phyloP scores from a whole-genome alignment of 1,140 invertebrate species.

The Aricia agestis region DNA sequence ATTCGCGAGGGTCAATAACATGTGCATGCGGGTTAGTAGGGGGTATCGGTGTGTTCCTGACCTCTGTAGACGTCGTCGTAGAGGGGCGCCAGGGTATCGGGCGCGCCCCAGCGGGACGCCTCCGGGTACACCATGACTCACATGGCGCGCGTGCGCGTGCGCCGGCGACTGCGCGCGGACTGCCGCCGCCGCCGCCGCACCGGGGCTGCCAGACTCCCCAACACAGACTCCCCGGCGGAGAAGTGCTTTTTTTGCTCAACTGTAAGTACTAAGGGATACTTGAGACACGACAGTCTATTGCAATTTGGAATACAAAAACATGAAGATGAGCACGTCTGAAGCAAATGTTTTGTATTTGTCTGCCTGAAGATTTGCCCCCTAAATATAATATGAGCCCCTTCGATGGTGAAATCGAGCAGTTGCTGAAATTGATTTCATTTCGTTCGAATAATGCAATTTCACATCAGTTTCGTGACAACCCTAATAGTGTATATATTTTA shows the following conservation, averaged over 20 bases:
- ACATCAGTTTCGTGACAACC: too few relatives aligned
- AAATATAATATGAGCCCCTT: too few relatives aligned
- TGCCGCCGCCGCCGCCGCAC: slow-evolving; percentile 22
- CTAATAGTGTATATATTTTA: too few relatives aligned
- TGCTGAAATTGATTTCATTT: too few relatives aligned
- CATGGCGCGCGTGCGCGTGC: slow-evolving; percentile 57
- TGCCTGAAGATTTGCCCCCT: too few relatives aligned
- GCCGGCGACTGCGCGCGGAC: slow-evolving; percentile 61
- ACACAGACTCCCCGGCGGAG: background rate
- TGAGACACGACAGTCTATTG: too few relatives aligned
- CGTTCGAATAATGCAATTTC: too few relatives aligned
- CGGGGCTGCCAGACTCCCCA: background rate
- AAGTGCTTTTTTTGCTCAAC: background rate
- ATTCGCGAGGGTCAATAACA: background rate
- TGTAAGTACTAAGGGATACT: too few relatives aligned
- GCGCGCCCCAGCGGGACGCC: slow-evolving; percentile 67
- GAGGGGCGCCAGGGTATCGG: slow-evolving; percentile 70
- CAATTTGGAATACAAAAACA: too few relatives aligned
- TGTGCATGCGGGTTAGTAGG: slow-evolving; percentile 12
- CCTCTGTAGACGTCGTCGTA: slow-evolving; percentile 73
- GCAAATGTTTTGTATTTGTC: too few relatives aligned
- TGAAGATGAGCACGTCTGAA: too few relatives aligned
- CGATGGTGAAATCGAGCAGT: too few relatives aligned
- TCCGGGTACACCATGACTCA: slow-evolving; percentile 67
- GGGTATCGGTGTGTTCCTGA: slow-evolving; percentile 34